Evolutionary conservation across 2,888 invertebrate genomes (phyloP), one percentile per base, ranked within the genome.

Genomic region (Tenthredo scrophulariae): DNA sequence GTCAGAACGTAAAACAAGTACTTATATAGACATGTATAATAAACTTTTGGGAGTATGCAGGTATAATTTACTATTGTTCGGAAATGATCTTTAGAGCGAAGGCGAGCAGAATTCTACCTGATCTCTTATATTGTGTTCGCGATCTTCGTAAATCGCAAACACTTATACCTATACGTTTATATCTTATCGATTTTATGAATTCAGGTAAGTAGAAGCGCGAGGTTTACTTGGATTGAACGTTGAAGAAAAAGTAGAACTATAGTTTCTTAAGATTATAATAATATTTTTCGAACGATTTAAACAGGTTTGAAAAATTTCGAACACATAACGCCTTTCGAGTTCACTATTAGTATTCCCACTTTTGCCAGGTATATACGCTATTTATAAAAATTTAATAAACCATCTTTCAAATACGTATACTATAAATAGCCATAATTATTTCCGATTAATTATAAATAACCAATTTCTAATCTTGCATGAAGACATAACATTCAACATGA

Each of bases 201-300:
- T 74, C 77, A 77, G 33, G 6, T 18, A 77, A 33, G 29, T 54
- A 29, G 77, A 26, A 54, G 54, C n/a, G 10, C 18, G 13, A 46
- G 43, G 26, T 43, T 46, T 26, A 50, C 46, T 46, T 50, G 29
- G 18, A 50, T 29, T 7, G 26, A 54, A 74, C 40, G 43, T 40
- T 13, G 5, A 77, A 77, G 29, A 77, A 77, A 33, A n/a, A 77
- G 54, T 77, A 54, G 29, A 77, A 77, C 77, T 50, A 77, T 50
- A 77, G 77, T 54, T 77, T 77, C 54, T 77, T 50, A 77, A 33
- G 18, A 77, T 33, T 26, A 33, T 54, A 33, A 15, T 54, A 9
- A 50, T 50, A n/a, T 54, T 77, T 33, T 77, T 77, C 6, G 18
- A 40, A 50, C 54, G 54, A 77, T 77, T 74, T 43, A 0, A 74